Evolutionary conservation across 2,113 vertebrate species (phyloP), one percentile per base, ranked within the genome.

Genomic region (Crotalus horridus): DNA sequence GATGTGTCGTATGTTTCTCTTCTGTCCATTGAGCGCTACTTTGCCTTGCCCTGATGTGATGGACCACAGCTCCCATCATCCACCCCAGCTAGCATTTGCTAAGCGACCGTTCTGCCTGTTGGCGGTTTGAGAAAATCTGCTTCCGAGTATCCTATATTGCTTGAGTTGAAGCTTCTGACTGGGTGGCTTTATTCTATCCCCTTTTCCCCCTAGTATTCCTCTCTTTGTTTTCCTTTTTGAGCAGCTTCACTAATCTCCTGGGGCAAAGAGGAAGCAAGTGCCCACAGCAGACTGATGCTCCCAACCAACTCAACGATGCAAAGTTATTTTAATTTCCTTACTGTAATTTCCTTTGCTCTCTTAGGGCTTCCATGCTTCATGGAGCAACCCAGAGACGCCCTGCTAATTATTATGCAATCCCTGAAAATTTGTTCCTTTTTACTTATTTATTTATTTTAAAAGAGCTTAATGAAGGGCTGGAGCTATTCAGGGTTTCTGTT

Each of bases 261-360:
- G 85, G 59, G 21, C 26, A 95, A 33, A 58, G 92, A 61, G 4
- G 81, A 94, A 54, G 55, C 55, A 94, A 94, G 87, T 88, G 92
- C 33, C 33, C n/a, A 58, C 29, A 20, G 33, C 74, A 90, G 33
- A 64, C 29, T 88, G 48, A 85, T 94, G 53, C 81, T 15, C 91
- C 87, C 87, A 17, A 17, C 43, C 29, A 89, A 88, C 61, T 93
- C 88, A 54, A 6, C 69, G 53, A 87, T 74, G 48, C 20, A 90
- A 43, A 15, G 6, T 91, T 91, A 39, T 91, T 96, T 95, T 93
- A 55, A 90, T 94, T 92, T 95, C 20, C 6, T 88, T 55, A 86
- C 54, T 69, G 20, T 91, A 87, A 20, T 89, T 94, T 58, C 26
- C 74, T 29, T 64, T 61, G 4, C 6, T 54, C 15, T 1, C 15